Percentiles rank a stretch among this genome's conserved stretches.
phyloP scores from a whole-genome alignment of 2,888 invertebrate species.

The Cyclophora albipunctata region DNA sequence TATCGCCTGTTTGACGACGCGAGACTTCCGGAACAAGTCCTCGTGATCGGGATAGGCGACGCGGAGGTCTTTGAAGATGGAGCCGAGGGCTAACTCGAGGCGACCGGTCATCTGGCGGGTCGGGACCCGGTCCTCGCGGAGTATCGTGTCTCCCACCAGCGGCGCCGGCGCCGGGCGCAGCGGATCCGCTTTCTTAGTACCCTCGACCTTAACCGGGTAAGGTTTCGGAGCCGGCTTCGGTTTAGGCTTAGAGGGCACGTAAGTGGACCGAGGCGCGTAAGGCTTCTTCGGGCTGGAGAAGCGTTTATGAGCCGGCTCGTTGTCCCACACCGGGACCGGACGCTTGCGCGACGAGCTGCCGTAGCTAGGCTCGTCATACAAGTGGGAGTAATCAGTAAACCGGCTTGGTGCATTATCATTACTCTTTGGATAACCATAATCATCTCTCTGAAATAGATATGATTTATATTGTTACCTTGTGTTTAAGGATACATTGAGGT shows the following conservation, averaged over 20 bases:
- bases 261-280: constrained; percentile 8
- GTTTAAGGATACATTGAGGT: too few species aligned
- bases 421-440: constrained; percentile 23
- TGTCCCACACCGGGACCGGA: constrained; percentile 28
- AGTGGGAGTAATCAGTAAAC: constrained; percentile 25
- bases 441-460: constrained; percentile 18
- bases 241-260: constrained; percentile 1
- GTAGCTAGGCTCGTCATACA: constrained; percentile 29
- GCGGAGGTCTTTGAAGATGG: constrained; percentile 44
- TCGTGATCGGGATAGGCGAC: constrained; percentile 1
- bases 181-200: not conserved
- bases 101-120: constrained; percentile 42
- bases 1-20: constrained; percentile 42
- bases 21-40: constrained; percentile 10
- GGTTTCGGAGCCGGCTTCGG: not conserved
- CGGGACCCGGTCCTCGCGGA: constrained; percentile 32
- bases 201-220: not conserved
- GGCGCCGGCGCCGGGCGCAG: constrained; percentile 12
- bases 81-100: constrained; percentile 53
- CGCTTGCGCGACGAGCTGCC: constrained; percentile 33
- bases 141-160: constrained; percentile 5
- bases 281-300: constrained; percentile 20
- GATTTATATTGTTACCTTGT: not conserved
- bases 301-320: constrained; percentile 29
- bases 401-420: constrained; percentile 14